Evolutionary conservation across 2,113 vertebrate genomes (phyloP).

Genomic region (Odontesthes bonariensis): DNA sequence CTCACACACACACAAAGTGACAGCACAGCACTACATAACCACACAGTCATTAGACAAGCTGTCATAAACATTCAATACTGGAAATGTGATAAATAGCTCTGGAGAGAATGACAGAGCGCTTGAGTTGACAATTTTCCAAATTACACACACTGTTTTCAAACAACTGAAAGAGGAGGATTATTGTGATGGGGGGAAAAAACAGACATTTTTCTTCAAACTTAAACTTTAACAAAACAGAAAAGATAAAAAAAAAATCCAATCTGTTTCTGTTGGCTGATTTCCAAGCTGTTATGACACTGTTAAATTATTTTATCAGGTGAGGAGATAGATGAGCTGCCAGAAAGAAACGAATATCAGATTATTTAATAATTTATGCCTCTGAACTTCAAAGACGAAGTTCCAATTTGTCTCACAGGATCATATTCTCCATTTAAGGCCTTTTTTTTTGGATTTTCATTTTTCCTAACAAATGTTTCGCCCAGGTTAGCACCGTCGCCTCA

Average conservation of each 20-base stretch:
- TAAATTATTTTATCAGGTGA: constrained; percentile 21
- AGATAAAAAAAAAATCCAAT: not conserved
- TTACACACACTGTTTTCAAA: not conserved
- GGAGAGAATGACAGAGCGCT: constrained; percentile 21
- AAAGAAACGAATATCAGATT: constrained; percentile 31
- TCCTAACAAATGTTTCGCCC: too few relatives aligned
- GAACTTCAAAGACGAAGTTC: constrained; percentile 22
- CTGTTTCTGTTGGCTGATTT: not conserved
- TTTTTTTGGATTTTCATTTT: not conserved
- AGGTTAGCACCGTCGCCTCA: too few relatives aligned
- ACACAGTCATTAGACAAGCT: constrained; percentile 45
- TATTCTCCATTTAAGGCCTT: constrained; percentile 16
- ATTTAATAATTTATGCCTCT: constrained; percentile 30
- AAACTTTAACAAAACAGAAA: not conserved
- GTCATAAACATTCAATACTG: constrained; percentile 44
- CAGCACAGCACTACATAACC: constrained; percentile 28
- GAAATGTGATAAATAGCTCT: constrained; percentile 39
- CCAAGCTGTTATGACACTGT: constrained; percentile 8
- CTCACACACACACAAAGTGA: constrained; percentile 6
- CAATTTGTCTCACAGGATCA: constrained; percentile 11
- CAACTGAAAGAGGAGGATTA: not conserved
- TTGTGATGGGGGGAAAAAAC: not conserved
- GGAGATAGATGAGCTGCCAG: constrained; percentile 16
- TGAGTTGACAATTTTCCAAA: constrained; percentile 21
- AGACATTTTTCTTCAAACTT: not conserved